Evolutionary conservation across 2,888 invertebrate species (phyloP).

Genomic region (Acholoe squamosa): DNA sequence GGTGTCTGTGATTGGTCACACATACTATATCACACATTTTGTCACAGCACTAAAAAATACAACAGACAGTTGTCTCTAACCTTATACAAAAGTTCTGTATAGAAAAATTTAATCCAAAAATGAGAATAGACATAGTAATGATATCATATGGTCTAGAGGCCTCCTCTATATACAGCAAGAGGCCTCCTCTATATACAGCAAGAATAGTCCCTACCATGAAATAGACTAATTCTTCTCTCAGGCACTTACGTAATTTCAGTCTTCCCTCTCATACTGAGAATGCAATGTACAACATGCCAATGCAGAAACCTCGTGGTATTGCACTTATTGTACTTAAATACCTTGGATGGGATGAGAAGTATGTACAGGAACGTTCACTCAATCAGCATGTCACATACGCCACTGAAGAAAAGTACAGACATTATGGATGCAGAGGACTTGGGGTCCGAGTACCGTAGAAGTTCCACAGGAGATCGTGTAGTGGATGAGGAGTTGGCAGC

Average conservation of each 20-base stretch:
- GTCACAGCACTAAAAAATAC: too few species aligned
- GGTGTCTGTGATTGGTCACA: too few species aligned
- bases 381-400: background rate
- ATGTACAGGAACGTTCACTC: background rate
- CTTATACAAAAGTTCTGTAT: too few species aligned
- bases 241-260: background rate
- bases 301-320: background rate
- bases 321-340: background rate
- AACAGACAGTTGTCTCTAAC: too few species aligned
- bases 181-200: too few species aligned
- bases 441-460: background rate
- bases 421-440: background rate
- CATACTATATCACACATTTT: too few species aligned
- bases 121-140: too few species aligned
- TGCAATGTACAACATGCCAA: background rate
- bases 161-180: too few species aligned
- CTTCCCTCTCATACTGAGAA: slow-evolving; percentile 1
- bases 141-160: too few species aligned
- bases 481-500: background rate
- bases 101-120: too few species aligned
- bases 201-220: too few species aligned
- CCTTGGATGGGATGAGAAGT: background rate
- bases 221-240: too few species aligned
- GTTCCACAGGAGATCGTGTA: background rate
- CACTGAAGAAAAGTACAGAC: background rate